Evolutionary conservation across 2,797 vertebrate species (phyloP).

Genomic region (Poeciliopsis turneri): DNA sequence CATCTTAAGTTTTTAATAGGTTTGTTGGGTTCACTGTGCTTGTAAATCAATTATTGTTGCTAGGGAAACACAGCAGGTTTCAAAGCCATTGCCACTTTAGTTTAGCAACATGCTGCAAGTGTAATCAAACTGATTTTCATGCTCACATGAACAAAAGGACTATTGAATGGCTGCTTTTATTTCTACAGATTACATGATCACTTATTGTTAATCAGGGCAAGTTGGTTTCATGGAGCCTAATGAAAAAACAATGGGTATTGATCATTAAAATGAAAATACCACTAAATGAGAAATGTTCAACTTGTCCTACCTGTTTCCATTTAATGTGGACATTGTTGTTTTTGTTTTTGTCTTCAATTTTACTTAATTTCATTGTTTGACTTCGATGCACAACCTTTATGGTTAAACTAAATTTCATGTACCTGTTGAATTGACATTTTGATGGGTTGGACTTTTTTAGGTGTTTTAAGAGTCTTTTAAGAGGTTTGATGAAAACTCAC

Average conservation of each 20-base stretch:
- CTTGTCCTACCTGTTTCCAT: not conserved
- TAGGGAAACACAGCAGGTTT: not conserved
- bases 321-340: not conserved
- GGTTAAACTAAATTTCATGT: not conserved
- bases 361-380: not conserved
- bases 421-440: not conserved
- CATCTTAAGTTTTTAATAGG: not conserved
- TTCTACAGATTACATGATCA: not conserved
- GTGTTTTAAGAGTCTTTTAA: not conserved
- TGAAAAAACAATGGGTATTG: not conserved
- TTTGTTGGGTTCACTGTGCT: not conserved
- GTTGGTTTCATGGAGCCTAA: conserved; percentile 2
- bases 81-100: not conserved
- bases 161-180: conserved; percentile 1
- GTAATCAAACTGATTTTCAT: not conserved
- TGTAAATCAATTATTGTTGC: not conserved
- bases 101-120: not conserved
- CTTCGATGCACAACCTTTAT: not conserved
- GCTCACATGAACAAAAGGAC: not conserved
- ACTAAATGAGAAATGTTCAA: not conserved
- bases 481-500: not conserved
- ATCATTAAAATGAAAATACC: not conserved
- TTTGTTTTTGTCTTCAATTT: not conserved
- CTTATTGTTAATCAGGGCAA: not conserved
- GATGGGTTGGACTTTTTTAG: not conserved